A percentile compares a stretch with the other conserved stretches of the same genome.
phyloP scores from a whole-genome alignment of 2,113 vertebrate species.

The Aplodontia rufa region DNA sequence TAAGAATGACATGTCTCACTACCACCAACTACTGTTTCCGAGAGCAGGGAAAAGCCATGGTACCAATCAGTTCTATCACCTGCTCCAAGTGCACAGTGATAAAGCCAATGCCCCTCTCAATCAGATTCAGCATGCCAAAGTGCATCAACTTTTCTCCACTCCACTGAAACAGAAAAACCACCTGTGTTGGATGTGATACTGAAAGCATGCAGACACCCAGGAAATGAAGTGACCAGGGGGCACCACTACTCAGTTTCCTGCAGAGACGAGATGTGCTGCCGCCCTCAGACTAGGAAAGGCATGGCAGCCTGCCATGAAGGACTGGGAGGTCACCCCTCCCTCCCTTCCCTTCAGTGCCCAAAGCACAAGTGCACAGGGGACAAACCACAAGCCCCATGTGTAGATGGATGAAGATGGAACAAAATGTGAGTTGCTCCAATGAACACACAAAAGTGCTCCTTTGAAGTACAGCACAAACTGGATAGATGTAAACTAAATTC shows the following conservation, averaged over 20 bases:
- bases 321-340: rapidly evolving
- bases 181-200: not conserved
- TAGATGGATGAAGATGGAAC: not conserved
- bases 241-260: not conserved
- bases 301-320: not conserved
- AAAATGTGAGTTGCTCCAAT: not conserved
- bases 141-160: not conserved
- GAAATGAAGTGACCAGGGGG: not conserved
- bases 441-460: too few species aligned
- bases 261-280: constrained; percentile 35
- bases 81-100: not conserved
- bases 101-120: not conserved
- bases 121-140: constrained; percentile 2
- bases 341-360: not conserved
- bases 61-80: too few species aligned
- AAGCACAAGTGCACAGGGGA: rapidly evolving
- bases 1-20: not conserved
- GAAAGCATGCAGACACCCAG: not conserved
- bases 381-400: rapidly evolving
- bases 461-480: too few species aligned
- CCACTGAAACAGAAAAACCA: constrained; percentile 36
- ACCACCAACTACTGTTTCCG: not conserved
- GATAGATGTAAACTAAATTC: not conserved
- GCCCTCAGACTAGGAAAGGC: not conserved
- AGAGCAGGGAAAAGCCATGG: not conserved